Percentiles rank a stretch among this genome's conserved stretches.
Evolutionary conservation across 1,140 invertebrate genomes (phyloP).

Genomic region (Phortica variegata): DNA sequence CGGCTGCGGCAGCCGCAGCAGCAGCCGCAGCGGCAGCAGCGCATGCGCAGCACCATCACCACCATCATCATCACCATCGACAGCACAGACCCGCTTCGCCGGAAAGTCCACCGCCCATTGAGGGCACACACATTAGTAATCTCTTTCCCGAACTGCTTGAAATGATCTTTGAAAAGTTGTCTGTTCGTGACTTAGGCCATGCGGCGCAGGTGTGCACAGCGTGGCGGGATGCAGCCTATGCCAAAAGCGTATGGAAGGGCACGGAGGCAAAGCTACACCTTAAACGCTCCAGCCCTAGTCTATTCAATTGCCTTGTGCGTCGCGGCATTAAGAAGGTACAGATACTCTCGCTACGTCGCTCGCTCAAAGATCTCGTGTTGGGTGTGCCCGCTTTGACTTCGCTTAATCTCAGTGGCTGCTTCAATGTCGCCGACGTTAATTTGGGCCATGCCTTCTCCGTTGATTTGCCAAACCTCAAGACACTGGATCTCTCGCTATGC

Average conservation of each 20-base stretch:
- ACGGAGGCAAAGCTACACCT: conserved; percentile 89
- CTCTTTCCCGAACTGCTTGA: conserved; percentile 91
- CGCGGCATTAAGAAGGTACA: conserved; percentile 87
- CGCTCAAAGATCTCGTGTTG: conserved; percentile 82
- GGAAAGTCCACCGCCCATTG: conserved; percentile 47
- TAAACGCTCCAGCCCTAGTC: conserved; percentile 74
- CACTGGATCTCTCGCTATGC: conserved; percentile 86
- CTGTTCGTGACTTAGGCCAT: conserved; percentile 83
- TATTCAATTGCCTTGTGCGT: conserved; percentile 82
- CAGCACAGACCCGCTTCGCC: conserved; percentile 60
- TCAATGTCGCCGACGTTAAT: conserved; percentile 83
- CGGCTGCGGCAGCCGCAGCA: conserved; percentile 26
- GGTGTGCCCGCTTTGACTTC: conserved; percentile 84
- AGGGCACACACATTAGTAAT: conserved; percentile 78
- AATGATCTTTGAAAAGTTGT: conserved; percentile 86
- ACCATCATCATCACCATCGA: conserved; percentile 43
- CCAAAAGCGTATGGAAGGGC: conserved; percentile 88
- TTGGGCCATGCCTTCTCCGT: conserved; percentile 77
- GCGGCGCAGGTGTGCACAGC: conserved; percentile 86
- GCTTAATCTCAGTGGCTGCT: conserved; percentile 89
- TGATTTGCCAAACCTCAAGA: conserved; percentile 71
- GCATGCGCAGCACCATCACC: conserved; percentile 42
- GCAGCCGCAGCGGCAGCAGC: conserved; percentile 43
- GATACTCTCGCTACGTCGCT: conserved; percentile 80
- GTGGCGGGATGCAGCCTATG: conserved; percentile 90